Percentiles rank a stretch among this genome's conserved stretches.
These are phyloP conservation scores for Holothuria scabra DNA, from an alignment of 53 echinoderm and acorn worm genomes.

Conservation along the genomic window DNA sequence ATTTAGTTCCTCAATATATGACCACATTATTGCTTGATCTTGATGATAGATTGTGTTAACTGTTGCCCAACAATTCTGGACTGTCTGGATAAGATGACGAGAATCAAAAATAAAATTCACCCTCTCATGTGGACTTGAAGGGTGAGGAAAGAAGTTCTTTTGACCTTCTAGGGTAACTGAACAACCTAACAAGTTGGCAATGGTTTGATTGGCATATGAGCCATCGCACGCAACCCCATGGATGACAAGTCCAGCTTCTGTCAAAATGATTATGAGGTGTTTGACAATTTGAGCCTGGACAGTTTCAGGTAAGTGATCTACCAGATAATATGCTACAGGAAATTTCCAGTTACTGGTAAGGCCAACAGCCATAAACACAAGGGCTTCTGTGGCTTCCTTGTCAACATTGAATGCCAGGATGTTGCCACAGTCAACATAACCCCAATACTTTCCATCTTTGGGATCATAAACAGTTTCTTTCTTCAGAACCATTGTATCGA, in stretches of 20 bases:
- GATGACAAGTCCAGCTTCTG: slow-evolving; percentile 48
- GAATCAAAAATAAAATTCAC: slow-evolving; percentile 69
- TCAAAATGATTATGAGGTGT: slow-evolving; percentile 51
- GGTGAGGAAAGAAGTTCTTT: slow-evolving; percentile 50
- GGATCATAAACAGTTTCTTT: slow-evolving; percentile 67
- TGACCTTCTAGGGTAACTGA: slow-evolving; percentile 16
- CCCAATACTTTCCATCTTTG: slow-evolving; percentile 49
- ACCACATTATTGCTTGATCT: slow-evolving; percentile 57
- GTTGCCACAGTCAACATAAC: slow-evolving; percentile 69
- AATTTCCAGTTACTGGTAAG: slow-evolving; percentile 59
- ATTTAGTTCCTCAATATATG: slow-evolving; percentile 59
- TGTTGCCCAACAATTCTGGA: slow-evolving; percentile 66
- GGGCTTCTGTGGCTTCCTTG: slow-evolving; percentile 64
- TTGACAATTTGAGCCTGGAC: slow-evolving; percentile 58
- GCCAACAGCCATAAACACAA: slow-evolving; percentile 69
- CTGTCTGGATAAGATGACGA: slow-evolving; percentile 61
- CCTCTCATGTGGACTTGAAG: slow-evolving; percentile 59
- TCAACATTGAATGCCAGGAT: slow-evolving; percentile 41
- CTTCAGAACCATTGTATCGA: slow-evolving; percentile 68
- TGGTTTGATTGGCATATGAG: slow-evolving; percentile 63
- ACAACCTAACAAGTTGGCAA: slow-evolving; percentile 53
- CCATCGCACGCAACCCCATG: slow-evolving; percentile 69
- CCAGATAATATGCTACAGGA: slow-evolving; percentile 58
- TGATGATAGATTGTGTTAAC: slow-evolving; percentile 55
- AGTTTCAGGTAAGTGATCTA: slow-evolving; percentile 50